Base-by-base conservation (phyloP, 2,888 invertebrate species). In the Callinectes sapidus region DNA sequence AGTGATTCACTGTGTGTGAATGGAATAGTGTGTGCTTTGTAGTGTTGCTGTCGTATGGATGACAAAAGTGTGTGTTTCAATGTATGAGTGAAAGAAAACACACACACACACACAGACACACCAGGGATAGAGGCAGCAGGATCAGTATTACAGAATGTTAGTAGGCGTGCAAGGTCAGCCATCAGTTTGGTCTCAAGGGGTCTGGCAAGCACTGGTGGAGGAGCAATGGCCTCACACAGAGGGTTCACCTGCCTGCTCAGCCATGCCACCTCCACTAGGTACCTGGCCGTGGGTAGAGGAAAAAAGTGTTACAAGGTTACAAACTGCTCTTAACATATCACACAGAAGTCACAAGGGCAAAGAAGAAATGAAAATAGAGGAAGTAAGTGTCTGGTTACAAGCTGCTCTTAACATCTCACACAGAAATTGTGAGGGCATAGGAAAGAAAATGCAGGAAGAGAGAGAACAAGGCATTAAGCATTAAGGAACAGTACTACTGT, bases 231-330 rank as follows among this genome's bases (percentile, higher is more conserved):
- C 71, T 77, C 28, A 28, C 71, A n/a, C n/a, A 77, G 71, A 10
- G 71, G 71, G 6, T 77, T n/a, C 6, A 77, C 71, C 71, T 77
- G 71, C 28, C 28, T 77, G 71, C 71, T 77, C 8, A 77, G 28
- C 71, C 71, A 77, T 13, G n/a, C 71, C n/a, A 77, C 71, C 71
- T 77, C 71, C 71, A 77, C 28, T n/a, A 77, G 23, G 71, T 28
- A 77, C 71, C 71, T 77, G 71, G 71, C 23, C 28, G 28, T 28
- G 71, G 10, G 6, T 23, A 23, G 28, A 39, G 39, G 39, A 3
- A 39, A 5, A 39, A 39, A 39, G 39, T 48, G 8, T 48, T 8
- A n/a, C n/a, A n/a, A 0, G 10, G 8, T 48, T 48, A 8, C 48
- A 48, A 48, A 10, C 48, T 48, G 48, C 48, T 48, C 48, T 48